Evolutionary conservation across 2,797 vertebrate genomes (phyloP).

Genomic region (Enteromius viviparus): DNA sequence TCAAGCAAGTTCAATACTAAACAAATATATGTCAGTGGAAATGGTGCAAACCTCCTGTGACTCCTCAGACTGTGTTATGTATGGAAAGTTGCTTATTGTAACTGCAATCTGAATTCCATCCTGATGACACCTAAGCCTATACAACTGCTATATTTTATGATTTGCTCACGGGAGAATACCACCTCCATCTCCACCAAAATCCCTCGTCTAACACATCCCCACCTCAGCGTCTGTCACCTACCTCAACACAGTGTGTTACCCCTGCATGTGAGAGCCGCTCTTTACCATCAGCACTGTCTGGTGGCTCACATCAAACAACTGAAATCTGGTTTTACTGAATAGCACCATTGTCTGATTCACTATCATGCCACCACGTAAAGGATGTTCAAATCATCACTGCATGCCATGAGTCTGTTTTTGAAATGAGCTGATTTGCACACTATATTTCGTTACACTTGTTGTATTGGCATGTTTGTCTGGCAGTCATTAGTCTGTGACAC

Average conservation of each 20-base stretch:
- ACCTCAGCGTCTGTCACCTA: slow-evolving; percentile 8
- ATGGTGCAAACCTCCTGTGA: too few species aligned
- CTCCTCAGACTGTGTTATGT: too few species aligned
- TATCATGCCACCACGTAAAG: not conserved
- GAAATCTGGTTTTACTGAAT: not conserved
- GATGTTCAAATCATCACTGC: not conserved
- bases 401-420: not conserved
- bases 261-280: not conserved
- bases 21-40: too few species aligned
- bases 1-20: not conserved
- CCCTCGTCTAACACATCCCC: not conserved
- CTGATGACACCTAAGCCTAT: not conserved
- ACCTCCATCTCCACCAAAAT: slow-evolving; percentile 12
- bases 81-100: too few species aligned
- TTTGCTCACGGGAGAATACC: slow-evolving; percentile 1
- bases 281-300: slow-evolving; percentile 12
- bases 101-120: not conserved
- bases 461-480: slow-evolving; percentile 23
- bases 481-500: slow-evolving; percentile 20
- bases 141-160: not conserved
- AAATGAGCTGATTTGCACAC: not conserved
- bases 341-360: not conserved
- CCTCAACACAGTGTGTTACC: slow-evolving; percentile 14
- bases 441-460: slow-evolving; percentile 5
- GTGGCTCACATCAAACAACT: not conserved